These are phyloP conservation scores for Corythoichthys intestinalis DNA, from an alignment of 2,113 vertebrate species.

Conservation along the genomic window DNA sequence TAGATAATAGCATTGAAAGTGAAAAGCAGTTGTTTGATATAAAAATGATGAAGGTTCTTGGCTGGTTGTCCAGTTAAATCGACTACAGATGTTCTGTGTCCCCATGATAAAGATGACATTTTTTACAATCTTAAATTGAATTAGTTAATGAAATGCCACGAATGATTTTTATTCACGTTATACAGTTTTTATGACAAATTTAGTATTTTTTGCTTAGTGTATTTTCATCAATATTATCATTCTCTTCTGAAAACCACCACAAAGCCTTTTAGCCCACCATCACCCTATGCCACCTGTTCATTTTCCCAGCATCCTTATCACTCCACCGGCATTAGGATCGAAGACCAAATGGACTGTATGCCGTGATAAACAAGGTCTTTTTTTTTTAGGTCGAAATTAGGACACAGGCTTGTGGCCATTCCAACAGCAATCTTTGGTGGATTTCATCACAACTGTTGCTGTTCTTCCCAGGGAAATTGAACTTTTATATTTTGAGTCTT, in stretches of 20 bases:
- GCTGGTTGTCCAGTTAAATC: no score
- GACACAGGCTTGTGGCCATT: constrained; percentile 3
- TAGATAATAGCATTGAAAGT: neutral
- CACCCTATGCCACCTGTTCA: constrained; percentile 62
- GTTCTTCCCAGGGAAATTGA: constrained; percentile 27
- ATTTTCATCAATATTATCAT: constrained; percentile 51
- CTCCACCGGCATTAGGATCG: constrained; percentile 15
- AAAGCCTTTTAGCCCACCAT: neutral
- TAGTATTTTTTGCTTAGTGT: constrained; percentile 11
- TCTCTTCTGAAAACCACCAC: constrained; percentile 14
- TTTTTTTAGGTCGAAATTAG: constrained; percentile 30
- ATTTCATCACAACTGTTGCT: constrained; percentile 42
- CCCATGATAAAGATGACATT: no score
- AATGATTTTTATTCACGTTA: constrained; percentile 7
- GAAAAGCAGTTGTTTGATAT: no score
- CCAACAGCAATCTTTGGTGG: constrained; percentile 9
- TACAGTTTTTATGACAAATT: constrained; percentile 17
- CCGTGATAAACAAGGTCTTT: constrained; percentile 47
- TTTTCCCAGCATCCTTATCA: constrained; percentile 74
- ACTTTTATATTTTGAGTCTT: constrained; percentile 34
- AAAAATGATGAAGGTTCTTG: no score
- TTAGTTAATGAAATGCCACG: no score
- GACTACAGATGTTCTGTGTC: no score
- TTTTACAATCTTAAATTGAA: no score
- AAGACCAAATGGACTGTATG: constrained; percentile 42